Evolutionary conservation across 2,888 invertebrate species (phyloP).

Genomic region (Tipula vernalis): DNA sequence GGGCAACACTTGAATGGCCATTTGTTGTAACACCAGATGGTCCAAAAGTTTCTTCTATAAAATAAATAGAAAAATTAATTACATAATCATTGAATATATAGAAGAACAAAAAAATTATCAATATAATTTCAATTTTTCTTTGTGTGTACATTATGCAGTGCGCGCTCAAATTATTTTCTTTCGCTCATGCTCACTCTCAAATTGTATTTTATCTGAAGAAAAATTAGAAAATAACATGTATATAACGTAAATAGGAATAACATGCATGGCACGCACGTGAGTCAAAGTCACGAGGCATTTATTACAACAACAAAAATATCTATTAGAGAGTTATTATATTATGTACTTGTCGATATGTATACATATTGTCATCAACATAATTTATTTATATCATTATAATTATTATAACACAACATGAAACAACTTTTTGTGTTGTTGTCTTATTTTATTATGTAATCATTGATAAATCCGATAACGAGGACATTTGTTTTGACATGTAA

Average conservation of each 20-base stretch:
- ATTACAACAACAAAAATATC: background rate
- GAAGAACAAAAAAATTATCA: background rate
- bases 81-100: background rate
- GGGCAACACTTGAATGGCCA: background rate
- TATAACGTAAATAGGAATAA: background rate
- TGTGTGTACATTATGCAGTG: background rate
- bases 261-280: background rate
- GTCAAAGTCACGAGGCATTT: background rate
- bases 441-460: background rate
- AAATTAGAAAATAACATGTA: background rate
- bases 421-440: background rate
- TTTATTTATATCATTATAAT: background rate
- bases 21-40: background rate
- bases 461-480: background rate
- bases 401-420: background rate
- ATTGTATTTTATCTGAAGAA: background rate
- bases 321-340: background rate
- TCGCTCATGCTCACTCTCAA: background rate
- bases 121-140: background rate
- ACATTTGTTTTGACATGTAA: background rate
- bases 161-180: background rate
- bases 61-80: constrained; percentile 14
- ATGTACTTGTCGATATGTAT: background rate
- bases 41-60: constrained; percentile 30
- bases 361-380: background rate